These are phyloP conservation scores for Protosalanx chinensis DNA, from an alignment of 2,797 vertebrate genomes.

Conservation along the genomic window DNA sequence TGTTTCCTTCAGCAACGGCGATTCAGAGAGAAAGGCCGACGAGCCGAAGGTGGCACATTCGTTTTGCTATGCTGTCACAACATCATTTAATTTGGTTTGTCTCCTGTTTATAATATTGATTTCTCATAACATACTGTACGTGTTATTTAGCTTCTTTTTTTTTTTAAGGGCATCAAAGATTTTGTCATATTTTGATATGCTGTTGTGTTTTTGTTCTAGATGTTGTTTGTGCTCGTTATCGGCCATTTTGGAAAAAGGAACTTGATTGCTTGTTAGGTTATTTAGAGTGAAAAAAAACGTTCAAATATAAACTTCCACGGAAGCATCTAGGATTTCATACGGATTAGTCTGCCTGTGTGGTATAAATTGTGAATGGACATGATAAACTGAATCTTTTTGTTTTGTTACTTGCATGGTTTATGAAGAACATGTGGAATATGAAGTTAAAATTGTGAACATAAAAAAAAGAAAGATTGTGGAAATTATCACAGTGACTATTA, in stretches of 20 bases:
- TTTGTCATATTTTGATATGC: constrained; percentile 14
- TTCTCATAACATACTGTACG: constrained; percentile 34
- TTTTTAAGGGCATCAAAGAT: constrained; percentile 23
- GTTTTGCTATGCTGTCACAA: constrained; percentile 32
- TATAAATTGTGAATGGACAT: neutral
- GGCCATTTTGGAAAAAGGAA: neutral
- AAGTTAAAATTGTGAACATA: constrained; percentile 26
- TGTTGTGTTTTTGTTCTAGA: neutral
- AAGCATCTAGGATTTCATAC: neutral
- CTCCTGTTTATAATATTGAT: constrained; percentile 49
- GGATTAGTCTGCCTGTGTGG: neutral
- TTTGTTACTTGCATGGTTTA: constrained; percentile 34
- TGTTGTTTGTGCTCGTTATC: neutral
- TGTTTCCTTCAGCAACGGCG: constrained; percentile 17
- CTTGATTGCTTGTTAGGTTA: constrained; percentile 16
- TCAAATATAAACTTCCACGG: too few species aligned
- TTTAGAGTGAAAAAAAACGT: constrained; percentile 21
- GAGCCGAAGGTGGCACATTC: neutral
- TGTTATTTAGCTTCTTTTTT: constrained; percentile 49
- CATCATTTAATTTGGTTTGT: constrained; percentile 27
- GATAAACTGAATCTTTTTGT: constrained; percentile 2
- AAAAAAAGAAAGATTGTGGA: constrained; percentile 33
- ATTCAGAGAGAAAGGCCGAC: constrained; percentile 6
- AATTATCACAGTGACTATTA: constrained; percentile 35
- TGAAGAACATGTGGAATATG: constrained; percentile 25